These are phyloP conservation scores for Glaucidium brasilianum DNA, from an alignment of 2,113 vertebrate species.

Conservation along the genomic window DNA sequence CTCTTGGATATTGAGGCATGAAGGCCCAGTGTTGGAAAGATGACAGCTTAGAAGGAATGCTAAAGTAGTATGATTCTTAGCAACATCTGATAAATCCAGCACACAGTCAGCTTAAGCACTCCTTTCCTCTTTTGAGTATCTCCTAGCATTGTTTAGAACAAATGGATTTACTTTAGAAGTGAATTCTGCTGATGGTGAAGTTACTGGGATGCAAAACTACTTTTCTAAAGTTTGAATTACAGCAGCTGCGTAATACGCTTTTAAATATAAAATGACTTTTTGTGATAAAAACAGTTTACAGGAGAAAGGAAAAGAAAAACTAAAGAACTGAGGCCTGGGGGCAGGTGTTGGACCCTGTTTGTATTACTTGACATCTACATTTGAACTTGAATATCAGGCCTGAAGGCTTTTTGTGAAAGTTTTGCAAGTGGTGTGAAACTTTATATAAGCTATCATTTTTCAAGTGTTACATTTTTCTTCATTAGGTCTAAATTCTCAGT, in stretches of 20 bases:
- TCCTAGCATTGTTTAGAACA: not conserved
- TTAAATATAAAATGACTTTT: not conserved
- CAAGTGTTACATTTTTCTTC: not conserved
- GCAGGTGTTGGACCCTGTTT: not conserved
- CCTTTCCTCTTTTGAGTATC: not conserved
- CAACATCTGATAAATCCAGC: not conserved
- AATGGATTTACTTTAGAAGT: not conserved
- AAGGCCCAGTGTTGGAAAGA: not conserved
- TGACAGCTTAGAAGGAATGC: not conserved
- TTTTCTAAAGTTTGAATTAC: not conserved
- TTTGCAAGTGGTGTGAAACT: not conserved
- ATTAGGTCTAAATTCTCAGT: not conserved
- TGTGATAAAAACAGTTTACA: not conserved
- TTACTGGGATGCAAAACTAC: not conserved
- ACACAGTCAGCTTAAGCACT: accelerated
- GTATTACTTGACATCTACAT: not conserved
- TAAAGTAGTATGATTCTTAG: accelerated
- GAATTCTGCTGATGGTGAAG: not conserved
- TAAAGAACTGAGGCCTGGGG: not conserved
- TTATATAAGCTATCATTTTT: not conserved
- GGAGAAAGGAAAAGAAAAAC: not conserved
- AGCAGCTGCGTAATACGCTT: not conserved
- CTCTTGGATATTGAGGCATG: not conserved
- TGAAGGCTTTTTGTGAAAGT: not conserved
- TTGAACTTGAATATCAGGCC: not conserved